A percentile compares a stretch with the other conserved stretches of the same genome.
These are phyloP conservation scores for Strongylocentrotus purpuratus DNA, from an alignment of 35 echinoderm and acorn worm species.

Conservation along the genomic window DNA sequence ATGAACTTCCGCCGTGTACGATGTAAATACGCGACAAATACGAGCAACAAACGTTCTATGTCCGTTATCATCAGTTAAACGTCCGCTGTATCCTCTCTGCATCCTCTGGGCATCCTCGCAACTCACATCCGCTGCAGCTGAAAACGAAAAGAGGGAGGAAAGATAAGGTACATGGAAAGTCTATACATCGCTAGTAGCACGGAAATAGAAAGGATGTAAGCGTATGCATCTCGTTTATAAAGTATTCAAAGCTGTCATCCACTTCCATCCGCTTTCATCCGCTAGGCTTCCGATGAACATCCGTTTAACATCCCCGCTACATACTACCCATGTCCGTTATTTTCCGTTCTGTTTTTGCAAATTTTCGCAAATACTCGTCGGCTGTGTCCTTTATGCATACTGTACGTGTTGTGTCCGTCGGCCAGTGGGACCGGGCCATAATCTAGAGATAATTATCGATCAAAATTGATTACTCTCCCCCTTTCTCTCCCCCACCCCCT, in stretches of 20 bases:
- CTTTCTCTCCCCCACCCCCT: too few species aligned
- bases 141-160: constrained; percentile 22
- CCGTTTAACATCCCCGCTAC: background rate
- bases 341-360: too few species aligned
- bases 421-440: too few species aligned
- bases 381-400: too few species aligned
- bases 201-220: constrained; percentile 31
- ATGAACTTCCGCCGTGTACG: background rate
- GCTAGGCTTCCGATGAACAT: too few species aligned
- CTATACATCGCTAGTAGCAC: constrained; percentile 18
- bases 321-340: too few species aligned
- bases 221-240: constrained; percentile 19
- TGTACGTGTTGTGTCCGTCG: too few species aligned
- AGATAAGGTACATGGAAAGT: constrained; percentile 9
- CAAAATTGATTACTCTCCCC: too few species aligned
- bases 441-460: too few species aligned
- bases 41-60: constrained; percentile 8
- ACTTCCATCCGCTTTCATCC: too few species aligned
- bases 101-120: constrained; percentile 32
- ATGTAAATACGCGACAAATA: background rate
- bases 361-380: too few species aligned
- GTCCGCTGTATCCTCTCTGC: constrained; percentile 28
- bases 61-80: constrained; percentile 14
- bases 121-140: constrained; percentile 21
- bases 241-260: background rate